Percentiles rank a stretch among this genome's conserved stretches.
These are phyloP conservation scores for Orycteropus afer DNA, from an alignment of 2,113 vertebrate species.

Conservation along the genomic window DNA sequence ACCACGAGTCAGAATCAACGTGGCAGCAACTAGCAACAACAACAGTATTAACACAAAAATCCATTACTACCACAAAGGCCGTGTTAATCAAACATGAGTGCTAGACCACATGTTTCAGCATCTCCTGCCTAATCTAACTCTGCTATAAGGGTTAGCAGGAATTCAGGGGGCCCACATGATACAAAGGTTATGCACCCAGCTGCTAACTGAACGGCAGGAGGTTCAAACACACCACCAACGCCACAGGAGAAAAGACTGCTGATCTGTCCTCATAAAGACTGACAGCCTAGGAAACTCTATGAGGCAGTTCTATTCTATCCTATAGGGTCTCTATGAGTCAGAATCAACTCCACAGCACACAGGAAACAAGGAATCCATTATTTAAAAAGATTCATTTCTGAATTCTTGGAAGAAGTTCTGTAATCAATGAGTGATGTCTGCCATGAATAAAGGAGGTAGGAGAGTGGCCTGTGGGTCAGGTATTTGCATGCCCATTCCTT, in stretches of 20 bases:
- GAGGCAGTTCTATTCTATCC: not conserved
- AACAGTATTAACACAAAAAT: constrained; percentile 4
- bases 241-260: not conserved
- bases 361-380: not conserved
- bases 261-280: not conserved
- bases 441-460: not conserved
- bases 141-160: not conserved
- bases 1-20: not conserved
- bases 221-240: not conserved
- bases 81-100: not conserved
- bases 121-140: not conserved
- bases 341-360: not conserved
- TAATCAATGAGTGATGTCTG: not conserved
- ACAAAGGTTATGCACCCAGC: not conserved
- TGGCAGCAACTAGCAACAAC: not conserved
- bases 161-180: not conserved
- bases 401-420: not conserved
- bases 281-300: not conserved
- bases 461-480: not conserved
- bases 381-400: not conserved
- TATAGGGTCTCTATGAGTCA: not conserved
- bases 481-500: not conserved
- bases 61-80: not conserved
- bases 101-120: not conserved
- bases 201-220: not conserved